Evolutionary conservation across 2,113 vertebrate genomes (phyloP), one percentile per base, ranked within the genome.

Genomic region (Jacana jacana): DNA sequence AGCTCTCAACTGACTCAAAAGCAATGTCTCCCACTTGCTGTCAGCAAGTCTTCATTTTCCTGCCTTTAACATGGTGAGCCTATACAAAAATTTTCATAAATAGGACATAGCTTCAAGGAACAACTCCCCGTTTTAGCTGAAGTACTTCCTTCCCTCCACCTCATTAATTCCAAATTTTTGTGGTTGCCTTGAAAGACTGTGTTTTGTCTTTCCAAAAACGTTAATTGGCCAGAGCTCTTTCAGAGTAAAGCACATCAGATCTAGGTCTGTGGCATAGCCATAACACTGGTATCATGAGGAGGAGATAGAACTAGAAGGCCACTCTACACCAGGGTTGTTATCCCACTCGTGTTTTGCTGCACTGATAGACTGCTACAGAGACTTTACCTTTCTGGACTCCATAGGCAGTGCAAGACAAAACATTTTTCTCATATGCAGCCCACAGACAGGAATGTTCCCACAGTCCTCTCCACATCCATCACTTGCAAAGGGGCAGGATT

Each of bases 391-490:
- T 93, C 91, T 88, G 55, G 81, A 55, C 66, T 33, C 2, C 0
- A 81, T 7, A 63, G 71, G 64, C 81, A 84, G 63, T 14, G 23
- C 61, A 57, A 93, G 95, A 95, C 91, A 94, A 95, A 97, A 92
- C 77, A 89, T 91, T 78, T 54, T 82, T 78, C 93, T 96, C 18
- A 15, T 66, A 55, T 0, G n/a, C 81, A 65, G 75, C 51, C 30
- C 16, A 5, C 69, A 65, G 81, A 19, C 52, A 94, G 72, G 76
- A 96, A 97, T 80, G 88, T 97, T 97, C 97, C 95, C 97, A 98
- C 95, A 96, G 91, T 30, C 37, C 71, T 61, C 79, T 77, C 80
- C 14, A 13, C 35, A 88, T 40, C 44, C 76, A 91, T 68, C 57
- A 68, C 13, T 68, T 20, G 30, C 63, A 49, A 17, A 80, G 48